phyloP scores from a whole-genome alignment of 2,888 invertebrate species.

The Tiliacea citrago region DNA sequence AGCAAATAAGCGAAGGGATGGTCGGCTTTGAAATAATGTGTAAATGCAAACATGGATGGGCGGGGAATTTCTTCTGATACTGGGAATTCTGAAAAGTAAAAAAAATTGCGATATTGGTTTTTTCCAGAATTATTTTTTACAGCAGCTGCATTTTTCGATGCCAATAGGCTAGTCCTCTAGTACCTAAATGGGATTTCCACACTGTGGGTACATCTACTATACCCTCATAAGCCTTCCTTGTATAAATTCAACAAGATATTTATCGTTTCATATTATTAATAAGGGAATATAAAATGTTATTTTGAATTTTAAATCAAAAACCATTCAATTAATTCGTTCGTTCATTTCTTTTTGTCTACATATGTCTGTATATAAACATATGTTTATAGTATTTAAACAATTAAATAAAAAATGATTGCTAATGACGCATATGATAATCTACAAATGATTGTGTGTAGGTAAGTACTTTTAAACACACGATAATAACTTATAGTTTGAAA shows the following conservation, averaged over 20 bases:
- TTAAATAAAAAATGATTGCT: background rate
- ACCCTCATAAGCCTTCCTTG: background rate
- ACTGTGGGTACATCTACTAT: background rate
- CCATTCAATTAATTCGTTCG: background rate
- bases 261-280: no score
- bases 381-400: background rate
- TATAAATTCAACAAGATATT: no score
- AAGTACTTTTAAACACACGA: background rate
- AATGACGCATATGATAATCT: background rate
- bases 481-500: background rate
- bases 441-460: background rate
- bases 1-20: slow-evolving; percentile 14
- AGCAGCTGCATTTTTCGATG: background rate
- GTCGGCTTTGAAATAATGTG: slow-evolving; percentile 28
- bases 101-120: background rate
- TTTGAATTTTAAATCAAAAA: background rate
- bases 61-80: accelerated
- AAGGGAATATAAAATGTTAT: background rate
- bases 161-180: background rate
- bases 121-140: background rate
- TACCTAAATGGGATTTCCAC: background rate
- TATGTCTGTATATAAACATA: background rate
- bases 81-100: slow-evolving; percentile 36
- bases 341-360: background rate
- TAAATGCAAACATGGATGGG: background rate